Percentiles rank a stretch among this genome's conserved stretches.
Conservation (phyloP, 2,113 vertebrate genomes). For the Alces alces region DNA sequence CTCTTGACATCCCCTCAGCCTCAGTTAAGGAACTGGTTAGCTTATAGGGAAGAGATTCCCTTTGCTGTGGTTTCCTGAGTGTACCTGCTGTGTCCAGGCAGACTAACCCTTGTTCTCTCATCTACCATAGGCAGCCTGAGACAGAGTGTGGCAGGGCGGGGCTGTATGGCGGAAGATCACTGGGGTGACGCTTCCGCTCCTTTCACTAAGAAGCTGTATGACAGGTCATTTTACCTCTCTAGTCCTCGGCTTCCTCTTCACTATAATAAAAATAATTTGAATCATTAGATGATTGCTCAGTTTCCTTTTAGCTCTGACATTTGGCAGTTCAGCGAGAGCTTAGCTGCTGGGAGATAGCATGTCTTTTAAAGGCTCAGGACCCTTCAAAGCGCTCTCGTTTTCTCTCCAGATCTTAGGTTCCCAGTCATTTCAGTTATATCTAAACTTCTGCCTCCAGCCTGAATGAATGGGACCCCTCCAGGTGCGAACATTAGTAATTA, state of each 20-base stretch:
- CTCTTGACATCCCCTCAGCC: neutral
- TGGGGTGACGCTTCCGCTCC: neutral
- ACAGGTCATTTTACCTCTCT: constrained; percentile 39
- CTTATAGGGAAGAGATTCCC: neutral
- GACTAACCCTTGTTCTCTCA: neutral
- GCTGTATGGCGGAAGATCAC: neutral
- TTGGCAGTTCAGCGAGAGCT: constrained; percentile 16
- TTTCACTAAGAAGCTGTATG: constrained; percentile 9
- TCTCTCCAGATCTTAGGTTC: neutral
- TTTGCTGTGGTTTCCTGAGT: neutral
- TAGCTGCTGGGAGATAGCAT: constrained; percentile 15
- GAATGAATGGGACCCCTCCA: neutral
- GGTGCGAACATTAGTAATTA: constrained; percentile 22
- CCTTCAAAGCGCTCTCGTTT: neutral
- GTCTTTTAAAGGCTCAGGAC: constrained; percentile 29
- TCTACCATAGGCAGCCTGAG: neutral
- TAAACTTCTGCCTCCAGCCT: constrained; percentile 10
- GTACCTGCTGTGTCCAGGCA: neutral
- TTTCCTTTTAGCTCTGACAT: constrained; percentile 42
- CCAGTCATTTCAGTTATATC: neutral
- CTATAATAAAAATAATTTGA: constrained; percentile 48
- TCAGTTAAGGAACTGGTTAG: neutral
- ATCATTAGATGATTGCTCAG: constrained; percentile 50
- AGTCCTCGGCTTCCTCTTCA: constrained; percentile 30
- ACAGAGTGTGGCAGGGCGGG: neutral